Evolutionary conservation across 2,888 invertebrate species (phyloP), one percentile per base, ranked within the genome.

Genomic region (Melanotus villosus): DNA sequence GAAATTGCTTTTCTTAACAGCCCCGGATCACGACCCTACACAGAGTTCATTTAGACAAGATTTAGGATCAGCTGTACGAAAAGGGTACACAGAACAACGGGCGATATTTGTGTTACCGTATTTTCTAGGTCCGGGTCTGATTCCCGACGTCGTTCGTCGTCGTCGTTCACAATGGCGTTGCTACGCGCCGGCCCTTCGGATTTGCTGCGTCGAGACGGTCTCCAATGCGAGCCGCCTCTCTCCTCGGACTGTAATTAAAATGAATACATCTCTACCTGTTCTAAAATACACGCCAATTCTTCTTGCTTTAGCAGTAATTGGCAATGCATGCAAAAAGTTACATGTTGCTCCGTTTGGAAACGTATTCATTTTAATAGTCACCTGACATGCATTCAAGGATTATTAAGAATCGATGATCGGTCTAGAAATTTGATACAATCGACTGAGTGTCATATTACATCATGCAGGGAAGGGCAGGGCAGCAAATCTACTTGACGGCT

Each of bases 191-290:
- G 93, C 65, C 93, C 93, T 83, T 92, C 93, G 56, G 93, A 93
- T 88, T 92, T 92, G 89, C 92, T 93, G 83, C 93, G 90, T 73
- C 92, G 86, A 74, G 91, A 91, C 78, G 91, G 90, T 79, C 90
- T 87, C 83, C 83, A 88, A 74, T 86, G 80, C 72, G 81, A 80
- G 80, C 84, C 84, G 77, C 87, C 90, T 78, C 92, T 89, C 82
- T 92, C 92, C 84, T 90, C 91, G 78, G 92, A 92, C 92, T 92
- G 87, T 57, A 85, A 85, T 82, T 80, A 82, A 83, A 82, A 82
- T 82, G 81, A 82, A 83, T 82, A 83, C 82, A 81, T 88, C 88
- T 81, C 80, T 79, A 79, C 62, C 60, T 72, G 69, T 57, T 66
- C 70, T 68, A 70, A 30, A 65, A 66, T 45, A 68, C 47, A 71